Conservation (phyloP, 2,113 vertebrate species). For the Tachysurus fulvidraco region DNA sequence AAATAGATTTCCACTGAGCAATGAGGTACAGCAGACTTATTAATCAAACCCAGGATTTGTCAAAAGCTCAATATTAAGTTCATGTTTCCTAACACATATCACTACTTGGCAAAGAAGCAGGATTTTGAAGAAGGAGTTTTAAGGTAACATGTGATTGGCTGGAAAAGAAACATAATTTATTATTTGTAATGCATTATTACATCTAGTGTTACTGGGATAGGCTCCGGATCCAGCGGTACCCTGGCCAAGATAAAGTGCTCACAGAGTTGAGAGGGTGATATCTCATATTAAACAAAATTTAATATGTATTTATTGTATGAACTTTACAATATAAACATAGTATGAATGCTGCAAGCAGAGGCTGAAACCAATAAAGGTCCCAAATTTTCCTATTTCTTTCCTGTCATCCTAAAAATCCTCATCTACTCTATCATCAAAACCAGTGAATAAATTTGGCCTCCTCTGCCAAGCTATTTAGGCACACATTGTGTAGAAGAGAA, state of each 20-base stretch:
- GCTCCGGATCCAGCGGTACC: too few relatives aligned
- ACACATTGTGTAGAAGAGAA: conserved; percentile 24
- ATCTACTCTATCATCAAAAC: not conserved
- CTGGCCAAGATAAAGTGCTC: not conserved
- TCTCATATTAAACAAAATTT: not conserved
- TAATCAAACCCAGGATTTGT: not conserved
- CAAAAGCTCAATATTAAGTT: not conserved
- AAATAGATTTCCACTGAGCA: not conserved
- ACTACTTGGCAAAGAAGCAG: not conserved
- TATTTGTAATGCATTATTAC: not conserved
- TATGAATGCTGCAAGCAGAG: not conserved
- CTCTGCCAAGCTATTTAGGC: not conserved
- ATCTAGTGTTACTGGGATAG: not conserved
- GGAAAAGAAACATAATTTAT: not conserved
- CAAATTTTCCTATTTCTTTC: not conserved
- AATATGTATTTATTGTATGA: not conserved
- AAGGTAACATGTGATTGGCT: not conserved
- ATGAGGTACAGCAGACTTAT: not conserved
- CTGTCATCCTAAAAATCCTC: not conserved
- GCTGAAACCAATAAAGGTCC: not conserved
- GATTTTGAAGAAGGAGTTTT: not conserved
- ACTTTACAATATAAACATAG: not conserved
- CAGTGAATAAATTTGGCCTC: conserved; percentile 10
- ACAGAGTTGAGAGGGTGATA: not conserved
- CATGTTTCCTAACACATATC: not conserved